Base-by-base conservation (phyloP, 2,888 invertebrate genomes). In the Drosophila phalerata region DNA sequence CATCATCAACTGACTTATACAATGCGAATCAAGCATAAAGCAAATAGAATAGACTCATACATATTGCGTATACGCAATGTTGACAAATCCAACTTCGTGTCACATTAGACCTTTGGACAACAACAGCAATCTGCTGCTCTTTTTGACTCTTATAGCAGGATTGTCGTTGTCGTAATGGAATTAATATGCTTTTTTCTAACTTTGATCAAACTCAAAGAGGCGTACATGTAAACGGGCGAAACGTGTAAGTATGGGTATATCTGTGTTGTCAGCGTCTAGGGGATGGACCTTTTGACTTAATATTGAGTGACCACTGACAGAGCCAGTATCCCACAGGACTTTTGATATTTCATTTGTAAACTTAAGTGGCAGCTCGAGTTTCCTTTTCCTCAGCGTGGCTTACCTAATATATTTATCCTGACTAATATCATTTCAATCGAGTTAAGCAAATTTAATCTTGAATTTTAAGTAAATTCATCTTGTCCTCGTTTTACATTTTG, bases 31-130 rank as follows among this genome's bases (percentile, higher is more conserved):
- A 43, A 52, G 57, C 76, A 69, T 58, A 79, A 73, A 75, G 55
- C 57, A 61, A 43, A 28, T 25, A 17, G 43, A n/a, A n/a, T 37
- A 48, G 19, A 43, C 3, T 34, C 17, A 17, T 38, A 55, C 42
- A 63, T 49, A 62, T 71, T 64, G 48, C 72, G 72, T 69, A 66
- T 80, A 66, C 80, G 81, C 72, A 77, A 48, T 86, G 85, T 75
- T 89, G 81, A 81, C 89, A 87, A 87, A 84, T 80, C 85, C 78
- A 71, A 71, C 69, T 77, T 65, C 63, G 78, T 79, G 88, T 76
- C 83, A 76, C 83, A 85, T 82, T 88, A 88, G 65, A 70, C 69
- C 60, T 64, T 62, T 49, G 56, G 58, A 30, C 65, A 34, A 30
- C 65, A 34, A 28, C 63, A 48, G 30, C 47, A 47, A 25, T 51